Evolutionary conservation across 2,888 invertebrate species (phyloP).

Genomic region (Agriopis aurantiaria): DNA sequence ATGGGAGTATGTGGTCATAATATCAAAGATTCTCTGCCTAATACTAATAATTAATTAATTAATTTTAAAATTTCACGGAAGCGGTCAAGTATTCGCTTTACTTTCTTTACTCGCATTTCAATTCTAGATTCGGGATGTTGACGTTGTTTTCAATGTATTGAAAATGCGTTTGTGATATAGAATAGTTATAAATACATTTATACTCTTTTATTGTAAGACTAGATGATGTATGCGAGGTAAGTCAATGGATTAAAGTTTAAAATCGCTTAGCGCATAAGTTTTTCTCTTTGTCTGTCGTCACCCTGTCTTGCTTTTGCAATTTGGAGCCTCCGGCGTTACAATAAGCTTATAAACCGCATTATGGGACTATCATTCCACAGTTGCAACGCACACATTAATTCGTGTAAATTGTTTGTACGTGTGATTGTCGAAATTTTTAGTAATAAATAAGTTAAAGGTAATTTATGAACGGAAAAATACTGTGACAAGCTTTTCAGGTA

Average conservation of each 20-base stretch:
- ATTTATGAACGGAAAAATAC: background rate
- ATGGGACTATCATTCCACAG: conserved; percentile 29
- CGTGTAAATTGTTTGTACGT: conserved; percentile 31
- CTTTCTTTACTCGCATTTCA: conserved; percentile 51
- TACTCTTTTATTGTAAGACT: conserved; percentile 26
- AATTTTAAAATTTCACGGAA: conserved; percentile 51
- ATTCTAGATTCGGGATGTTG: conserved; percentile 43
- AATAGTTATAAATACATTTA: conserved; percentile 35
- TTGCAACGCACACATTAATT: conserved; percentile 31
- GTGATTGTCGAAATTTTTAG: conserved; percentile 21
- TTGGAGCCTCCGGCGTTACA: conserved; percentile 44
- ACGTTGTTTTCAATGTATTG: conserved; percentile 21
- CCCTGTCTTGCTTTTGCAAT: conserved; percentile 72
- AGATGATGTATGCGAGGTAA: conserved; percentile 55
- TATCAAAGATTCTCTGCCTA: conserved; percentile 78
- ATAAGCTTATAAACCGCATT: conserved; percentile 39
- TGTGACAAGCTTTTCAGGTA: background rate
- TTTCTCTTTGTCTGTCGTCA: conserved; percentile 56
- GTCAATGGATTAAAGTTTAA: conserved; percentile 50
- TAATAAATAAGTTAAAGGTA: background rate
- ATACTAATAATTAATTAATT: conserved; percentile 56
- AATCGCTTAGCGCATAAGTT: conserved; percentile 54
- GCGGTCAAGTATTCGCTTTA: conserved; percentile 65
- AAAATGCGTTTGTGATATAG: conserved; percentile 27
- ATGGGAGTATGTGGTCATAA: conserved; percentile 87